Evolutionary conservation across 2,888 invertebrate genomes (phyloP), one percentile per base, ranked within the genome.

Genomic region (Coenonympha arcania): DNA sequence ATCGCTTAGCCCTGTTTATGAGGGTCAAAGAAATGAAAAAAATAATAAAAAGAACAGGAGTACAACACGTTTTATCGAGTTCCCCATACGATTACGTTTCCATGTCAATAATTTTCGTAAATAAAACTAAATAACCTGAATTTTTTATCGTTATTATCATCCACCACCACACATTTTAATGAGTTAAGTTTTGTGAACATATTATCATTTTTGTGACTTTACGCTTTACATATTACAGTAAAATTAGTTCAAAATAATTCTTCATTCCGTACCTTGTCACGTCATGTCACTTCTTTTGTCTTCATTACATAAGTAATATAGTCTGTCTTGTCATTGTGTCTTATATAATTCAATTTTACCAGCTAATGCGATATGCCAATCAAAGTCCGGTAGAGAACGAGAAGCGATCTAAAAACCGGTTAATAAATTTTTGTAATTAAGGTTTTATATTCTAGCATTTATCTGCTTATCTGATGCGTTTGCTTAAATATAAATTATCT

Each of bases 291-390:
- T 42, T 47, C 47, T 36, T 31, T 44, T 36, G 44, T 45, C 46
- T 39, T 24, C 15, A n/a, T 19, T 70, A 69, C 66, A 65, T 48
- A n/a, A n/a, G n/a, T n/a, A 31, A 51, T 49, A 54, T 59, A 60
- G 56, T 55, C 50, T 42, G 55, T 50, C 28, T n/a, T 42, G 51
- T 53, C 54, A 58, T 56, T 57, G 52, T 58, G 46, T 57, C 34
- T 40, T 30, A 24, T 36, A 30, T 19, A 36, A 9, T 48, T 40
- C 18, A 20, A 40, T 28, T 44, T 44, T 33, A 48, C 40, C 36
- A 30, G 34, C 31, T 36, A 13, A 41, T 49, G 36, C 6, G 31
- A 45, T 37, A 37, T 26, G 48, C 41, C 45, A 49, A 45, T 52
- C 48, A 48, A 52, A 30, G 36, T 52, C 37, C 19, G 2, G 22